Percentiles rank a stretch among this genome's conserved stretches.
These are phyloP conservation scores for Chloroclysta siterata DNA, from an alignment of 2,888 invertebrate species.

Conservation along the genomic window DNA sequence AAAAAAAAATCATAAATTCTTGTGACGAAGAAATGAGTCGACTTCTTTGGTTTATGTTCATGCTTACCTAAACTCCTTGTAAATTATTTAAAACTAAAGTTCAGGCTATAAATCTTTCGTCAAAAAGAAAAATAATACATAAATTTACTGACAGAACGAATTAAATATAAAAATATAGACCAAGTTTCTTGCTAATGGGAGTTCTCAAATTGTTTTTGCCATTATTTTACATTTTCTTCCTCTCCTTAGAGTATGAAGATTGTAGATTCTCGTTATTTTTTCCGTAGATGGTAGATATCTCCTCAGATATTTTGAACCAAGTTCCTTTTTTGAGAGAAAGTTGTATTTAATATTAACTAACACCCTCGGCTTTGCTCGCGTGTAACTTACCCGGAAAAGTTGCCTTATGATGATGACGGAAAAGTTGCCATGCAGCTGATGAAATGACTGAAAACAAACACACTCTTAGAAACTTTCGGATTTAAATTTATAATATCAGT, in stretches of 20 bases:
- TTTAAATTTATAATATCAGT: too few relatives aligned
- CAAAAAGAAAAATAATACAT: conserved; percentile 57
- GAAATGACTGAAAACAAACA: too few relatives aligned
- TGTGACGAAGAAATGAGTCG: too few relatives aligned
- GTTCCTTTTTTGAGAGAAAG: too few relatives aligned
- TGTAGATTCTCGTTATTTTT: background rate
- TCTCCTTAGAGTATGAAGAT: conserved; percentile 44
- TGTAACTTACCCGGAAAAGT: too few relatives aligned
- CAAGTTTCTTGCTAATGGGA: conserved; percentile 66
- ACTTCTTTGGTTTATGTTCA: background rate
- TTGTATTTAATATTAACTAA: too few relatives aligned
- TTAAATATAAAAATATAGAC: conserved; percentile 68
- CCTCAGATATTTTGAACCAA: too few relatives aligned
- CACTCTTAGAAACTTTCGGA: too few relatives aligned
- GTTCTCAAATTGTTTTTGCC: conserved; percentile 65
- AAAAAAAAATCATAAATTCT: too few relatives aligned
- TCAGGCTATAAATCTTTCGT: conserved; percentile 48
- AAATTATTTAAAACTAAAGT: conserved; percentile 7
- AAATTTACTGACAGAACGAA: conserved; percentile 58
- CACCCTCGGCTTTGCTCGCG: too few relatives aligned
- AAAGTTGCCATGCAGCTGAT: too few relatives aligned
- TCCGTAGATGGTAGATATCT: background rate
- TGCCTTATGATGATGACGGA: too few relatives aligned
- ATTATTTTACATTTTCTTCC: conserved; percentile 57
- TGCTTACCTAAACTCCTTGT: background rate